A percentile compares a stretch with the other conserved stretches of the same genome.
These are phyloP conservation scores for Falco berigora DNA, from an alignment of 2,797 vertebrate genomes.

Conservation along the genomic window DNA sequence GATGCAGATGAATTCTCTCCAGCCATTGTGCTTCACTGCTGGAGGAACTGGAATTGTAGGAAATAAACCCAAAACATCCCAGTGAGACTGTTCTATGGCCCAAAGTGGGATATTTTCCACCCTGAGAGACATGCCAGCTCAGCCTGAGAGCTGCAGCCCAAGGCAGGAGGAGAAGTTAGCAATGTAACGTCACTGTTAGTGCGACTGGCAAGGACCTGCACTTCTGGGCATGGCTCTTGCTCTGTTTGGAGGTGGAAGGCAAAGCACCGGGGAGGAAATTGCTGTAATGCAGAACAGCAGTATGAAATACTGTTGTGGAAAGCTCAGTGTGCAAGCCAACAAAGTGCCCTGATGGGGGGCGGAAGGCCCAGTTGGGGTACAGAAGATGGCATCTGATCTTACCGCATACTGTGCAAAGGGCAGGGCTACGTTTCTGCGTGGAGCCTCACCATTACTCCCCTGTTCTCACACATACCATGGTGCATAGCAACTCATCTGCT, in stretches of 20 bases:
- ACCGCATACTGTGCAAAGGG: not conserved
- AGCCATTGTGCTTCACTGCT: not conserved
- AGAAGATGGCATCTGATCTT: not conserved
- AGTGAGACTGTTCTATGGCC: not conserved
- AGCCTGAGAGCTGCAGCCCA: not conserved
- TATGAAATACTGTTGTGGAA: not conserved
- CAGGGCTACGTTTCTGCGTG: not conserved
- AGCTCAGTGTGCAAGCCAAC: not conserved
- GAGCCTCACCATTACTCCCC: not conserved
- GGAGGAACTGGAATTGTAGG: not conserved
- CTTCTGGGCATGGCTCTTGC: not conserved
- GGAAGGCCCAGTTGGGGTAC: not conserved
- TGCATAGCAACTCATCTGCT: conserved; percentile 43
- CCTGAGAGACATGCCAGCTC: rapidly evolving
- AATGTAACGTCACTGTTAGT: rapidly evolving
- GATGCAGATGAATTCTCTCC: not conserved
- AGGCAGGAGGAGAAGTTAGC: not conserved
- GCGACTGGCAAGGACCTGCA: not conserved
- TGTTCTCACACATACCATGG: not conserved
- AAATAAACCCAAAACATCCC: not conserved
- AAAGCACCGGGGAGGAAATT: not conserved
- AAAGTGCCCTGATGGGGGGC: not conserved
- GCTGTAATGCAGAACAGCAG: not conserved
- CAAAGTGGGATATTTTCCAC: not conserved
- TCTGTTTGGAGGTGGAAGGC: not conserved